Conservation (phyloP, 2,113 vertebrate genomes). For the Glaucidium brasilianum region DNA sequence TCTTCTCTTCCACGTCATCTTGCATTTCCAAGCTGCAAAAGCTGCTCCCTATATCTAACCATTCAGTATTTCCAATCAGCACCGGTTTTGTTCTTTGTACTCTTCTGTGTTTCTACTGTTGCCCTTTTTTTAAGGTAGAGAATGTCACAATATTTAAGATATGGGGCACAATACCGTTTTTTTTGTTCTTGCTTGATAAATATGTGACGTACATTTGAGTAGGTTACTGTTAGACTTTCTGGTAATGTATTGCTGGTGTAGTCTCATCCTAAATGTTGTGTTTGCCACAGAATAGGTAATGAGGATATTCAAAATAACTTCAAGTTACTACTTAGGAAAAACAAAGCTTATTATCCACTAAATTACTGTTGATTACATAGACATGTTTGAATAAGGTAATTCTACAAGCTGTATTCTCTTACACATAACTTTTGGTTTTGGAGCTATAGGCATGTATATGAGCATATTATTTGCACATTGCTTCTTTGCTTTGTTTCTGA, state of each 20-base stretch:
- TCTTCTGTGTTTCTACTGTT: not conserved
- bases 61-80: not conserved
- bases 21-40: not conserved
- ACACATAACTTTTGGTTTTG: not conserved
- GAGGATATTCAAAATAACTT: not conserved
- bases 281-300: not conserved
- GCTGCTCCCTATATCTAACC: not conserved
- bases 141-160: not conserved
- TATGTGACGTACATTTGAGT: not conserved
- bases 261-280: not conserved
- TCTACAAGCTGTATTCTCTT: not conserved
- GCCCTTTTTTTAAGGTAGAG: not conserved
- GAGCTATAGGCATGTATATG: not conserved
- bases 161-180: accelerated
- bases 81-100: accelerated
- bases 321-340: not conserved
- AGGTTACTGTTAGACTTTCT: not conserved
- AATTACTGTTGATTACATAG: not conserved
- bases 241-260: not conserved
- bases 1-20: not conserved
- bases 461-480: not conserved
- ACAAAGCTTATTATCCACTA: not conserved
- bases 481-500: not conserved
- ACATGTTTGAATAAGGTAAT: not conserved
- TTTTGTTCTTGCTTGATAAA: not conserved